phyloP scores from a whole-genome alignment of 2,888 invertebrate genomes.

The Macrophya alboannulata region DNA sequence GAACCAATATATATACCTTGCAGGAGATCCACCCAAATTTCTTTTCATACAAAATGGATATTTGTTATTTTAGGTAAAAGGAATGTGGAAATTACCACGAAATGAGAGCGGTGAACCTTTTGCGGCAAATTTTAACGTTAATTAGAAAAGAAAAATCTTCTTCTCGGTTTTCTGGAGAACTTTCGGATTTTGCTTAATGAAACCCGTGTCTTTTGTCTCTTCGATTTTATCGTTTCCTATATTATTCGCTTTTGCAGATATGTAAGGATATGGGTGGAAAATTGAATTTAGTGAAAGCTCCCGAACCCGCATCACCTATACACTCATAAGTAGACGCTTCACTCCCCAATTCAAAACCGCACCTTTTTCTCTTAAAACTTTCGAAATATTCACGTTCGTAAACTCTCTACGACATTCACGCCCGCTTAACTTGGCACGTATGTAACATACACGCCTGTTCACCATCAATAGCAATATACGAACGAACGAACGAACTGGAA shows the following conservation, averaged over 20 bases:
- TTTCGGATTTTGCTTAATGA: too few relatives aligned
- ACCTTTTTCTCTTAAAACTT: slow-evolving; percentile 10
- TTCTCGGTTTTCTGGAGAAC: too few relatives aligned
- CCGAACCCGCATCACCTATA: background rate
- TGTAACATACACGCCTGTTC: background rate
- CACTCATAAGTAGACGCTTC: slow-evolving; percentile 19
- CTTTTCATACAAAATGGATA: too few relatives aligned
- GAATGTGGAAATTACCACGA: too few relatives aligned
- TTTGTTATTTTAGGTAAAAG: too few relatives aligned
- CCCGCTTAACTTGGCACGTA: background rate
- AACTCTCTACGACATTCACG: background rate
- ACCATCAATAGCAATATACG: slow-evolving; percentile 4
- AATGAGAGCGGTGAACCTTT: too few relatives aligned
- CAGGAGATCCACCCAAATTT: too few relatives aligned
- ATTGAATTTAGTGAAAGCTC: background rate
- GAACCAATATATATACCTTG: too few relatives aligned
- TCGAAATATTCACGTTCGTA: background rate
- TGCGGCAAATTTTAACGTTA: too few relatives aligned
- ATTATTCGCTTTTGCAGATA: background rate
- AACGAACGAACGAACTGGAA: slow-evolving; percentile 1
- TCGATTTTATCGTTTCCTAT: background rate
- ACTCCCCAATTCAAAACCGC: background rate
- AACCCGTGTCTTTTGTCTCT: background rate
- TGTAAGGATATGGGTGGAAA: background rate
- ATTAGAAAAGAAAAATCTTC: too few relatives aligned